phyloP scores from a whole-genome alignment of 1,140 invertebrate species.

The Diabrotica virgifera region DNA sequence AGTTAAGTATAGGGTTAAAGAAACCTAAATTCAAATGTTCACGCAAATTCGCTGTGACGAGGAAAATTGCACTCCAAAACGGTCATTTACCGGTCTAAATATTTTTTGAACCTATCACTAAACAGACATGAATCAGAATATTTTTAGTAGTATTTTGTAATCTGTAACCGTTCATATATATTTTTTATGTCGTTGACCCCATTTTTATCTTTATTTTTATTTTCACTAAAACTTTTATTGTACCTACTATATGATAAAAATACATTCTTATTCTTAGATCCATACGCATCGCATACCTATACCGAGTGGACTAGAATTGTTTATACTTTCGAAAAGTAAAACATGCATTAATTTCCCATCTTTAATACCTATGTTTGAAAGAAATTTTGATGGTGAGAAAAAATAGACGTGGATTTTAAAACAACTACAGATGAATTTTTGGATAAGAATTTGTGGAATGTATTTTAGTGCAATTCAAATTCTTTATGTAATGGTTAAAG shows the following conservation, averaged over 20 bases:
- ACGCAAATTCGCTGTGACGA: too few relatives aligned
- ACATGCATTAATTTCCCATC: background rate
- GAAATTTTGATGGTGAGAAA: too few relatives aligned
- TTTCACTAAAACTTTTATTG: slow-evolving; percentile 3
- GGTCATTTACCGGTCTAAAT: too few relatives aligned
- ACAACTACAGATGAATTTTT: too few relatives aligned
- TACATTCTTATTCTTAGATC: background rate
- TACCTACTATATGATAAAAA: background rate
- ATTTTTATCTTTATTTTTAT: slow-evolving; percentile 3
- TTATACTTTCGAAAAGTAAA: background rate
- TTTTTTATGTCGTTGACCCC: slow-evolving; percentile 2
- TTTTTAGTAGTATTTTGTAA: slow-evolving; percentile 1
- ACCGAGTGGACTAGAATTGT: background rate
- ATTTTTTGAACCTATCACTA: background rate
- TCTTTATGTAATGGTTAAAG: too few relatives aligned
- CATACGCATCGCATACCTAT: slow-evolving; percentile 1
- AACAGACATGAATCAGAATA: slow-evolving; percentile 2
- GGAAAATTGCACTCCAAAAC: too few relatives aligned
- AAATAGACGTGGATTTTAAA: too few relatives aligned
- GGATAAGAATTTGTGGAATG: too few relatives aligned
- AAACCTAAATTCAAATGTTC: too few relatives aligned
- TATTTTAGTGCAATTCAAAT: too few relatives aligned
- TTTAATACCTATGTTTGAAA: too few relatives aligned
- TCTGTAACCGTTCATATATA: background rate
- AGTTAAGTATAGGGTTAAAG: too few relatives aligned